Conservation (phyloP, 2,888 invertebrate genomes). For the Nomada fucata region DNA sequence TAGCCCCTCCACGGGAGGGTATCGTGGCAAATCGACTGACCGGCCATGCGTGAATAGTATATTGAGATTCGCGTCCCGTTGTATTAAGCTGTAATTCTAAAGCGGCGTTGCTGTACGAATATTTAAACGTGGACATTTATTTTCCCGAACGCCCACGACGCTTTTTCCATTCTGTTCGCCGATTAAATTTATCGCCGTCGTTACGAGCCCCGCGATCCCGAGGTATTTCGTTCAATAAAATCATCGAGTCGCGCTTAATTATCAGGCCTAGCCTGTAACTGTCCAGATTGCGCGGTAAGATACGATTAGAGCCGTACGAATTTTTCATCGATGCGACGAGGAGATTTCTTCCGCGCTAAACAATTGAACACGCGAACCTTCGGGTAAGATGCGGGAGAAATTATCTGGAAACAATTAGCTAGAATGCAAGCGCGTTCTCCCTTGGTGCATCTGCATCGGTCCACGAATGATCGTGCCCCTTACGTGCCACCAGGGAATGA, state of each 20-base stretch:
- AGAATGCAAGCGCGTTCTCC: conserved; percentile 1
- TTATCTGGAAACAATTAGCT: conserved; percentile 37
- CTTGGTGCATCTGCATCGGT: conserved; percentile 32
- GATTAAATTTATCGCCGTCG: conserved; percentile 42
- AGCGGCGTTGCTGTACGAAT: conserved; percentile 33
- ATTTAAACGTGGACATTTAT: conserved; percentile 49
- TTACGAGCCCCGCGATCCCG: background rate
- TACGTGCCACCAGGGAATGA: conserved; percentile 72
- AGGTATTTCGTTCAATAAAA: conserved; percentile 24
- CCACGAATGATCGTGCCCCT: conserved; percentile 53
- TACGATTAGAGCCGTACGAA: background rate
- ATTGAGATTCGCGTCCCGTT: conserved; percentile 51
- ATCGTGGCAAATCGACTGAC: conserved; percentile 36
- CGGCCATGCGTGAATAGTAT: conserved; percentile 50
- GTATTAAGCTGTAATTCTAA: conserved; percentile 49
- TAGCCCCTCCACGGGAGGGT: conserved; percentile 22
- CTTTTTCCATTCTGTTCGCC: conserved; percentile 17
- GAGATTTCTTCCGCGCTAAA: too few relatives aligned
- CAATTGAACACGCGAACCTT: too few relatives aligned
- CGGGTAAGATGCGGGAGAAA: background rate
- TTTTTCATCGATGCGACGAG: too few relatives aligned
- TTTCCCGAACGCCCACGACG: conserved; percentile 46
- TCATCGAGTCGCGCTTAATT: conserved; percentile 4
- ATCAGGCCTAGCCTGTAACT: background rate
- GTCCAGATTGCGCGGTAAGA: background rate